Conservation (phyloP, 2,888 invertebrate species). For the Drosophila tripunctata region DNA sequence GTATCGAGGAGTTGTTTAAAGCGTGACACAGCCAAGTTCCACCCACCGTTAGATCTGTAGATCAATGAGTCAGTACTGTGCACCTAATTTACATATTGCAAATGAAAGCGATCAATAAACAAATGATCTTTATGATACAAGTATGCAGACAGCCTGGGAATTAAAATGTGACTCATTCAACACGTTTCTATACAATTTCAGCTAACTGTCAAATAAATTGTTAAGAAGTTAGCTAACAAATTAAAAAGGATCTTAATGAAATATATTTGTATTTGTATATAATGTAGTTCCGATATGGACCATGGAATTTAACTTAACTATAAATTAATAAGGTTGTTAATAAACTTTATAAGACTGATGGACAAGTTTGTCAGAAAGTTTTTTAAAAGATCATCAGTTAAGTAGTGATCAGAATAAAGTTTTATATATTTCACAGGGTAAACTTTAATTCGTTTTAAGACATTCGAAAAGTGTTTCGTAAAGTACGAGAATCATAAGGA, state of each 20-base stretch:
- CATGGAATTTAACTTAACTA: too few species aligned
- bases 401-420: too few species aligned
- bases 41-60: constrained; percentile 3
- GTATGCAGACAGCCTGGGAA: constrained; percentile 6
- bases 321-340: too few species aligned
- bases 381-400: too few species aligned
- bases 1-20: background rate
- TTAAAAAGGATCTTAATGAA: background rate
- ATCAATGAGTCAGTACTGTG: constrained; percentile 24
- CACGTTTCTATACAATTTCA: background rate
- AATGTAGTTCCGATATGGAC: too few species aligned
- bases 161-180: constrained; percentile 7
- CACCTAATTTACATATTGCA: constrained; percentile 12
- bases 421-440: too few species aligned
- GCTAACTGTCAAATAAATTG: background rate
- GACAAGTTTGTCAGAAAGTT: too few species aligned
- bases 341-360: too few species aligned
- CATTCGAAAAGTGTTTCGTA: too few species aligned
- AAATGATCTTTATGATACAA: constrained; percentile 6
- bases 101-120: constrained; percentile 13
- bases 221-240: background rate
- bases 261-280: too few species aligned
- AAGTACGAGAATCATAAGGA: too few species aligned
- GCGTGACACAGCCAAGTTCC: background rate
- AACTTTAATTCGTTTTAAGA: too few species aligned